phyloP scores from a whole-genome alignment of 2,888 invertebrate genomes.

The Metallyticus violacea region DNA sequence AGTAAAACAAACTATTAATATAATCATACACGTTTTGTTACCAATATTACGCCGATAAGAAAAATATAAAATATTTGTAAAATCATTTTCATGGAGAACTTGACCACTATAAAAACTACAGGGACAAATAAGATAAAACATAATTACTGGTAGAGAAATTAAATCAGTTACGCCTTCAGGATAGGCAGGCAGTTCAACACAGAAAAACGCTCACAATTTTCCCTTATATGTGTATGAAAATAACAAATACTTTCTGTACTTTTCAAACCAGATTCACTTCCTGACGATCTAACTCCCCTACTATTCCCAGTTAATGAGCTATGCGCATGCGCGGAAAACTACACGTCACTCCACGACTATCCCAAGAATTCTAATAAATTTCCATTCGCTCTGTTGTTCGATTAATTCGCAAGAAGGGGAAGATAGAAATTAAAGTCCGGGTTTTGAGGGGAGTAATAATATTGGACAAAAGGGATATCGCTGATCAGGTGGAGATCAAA shows the following conservation, averaged over 20 bases:
- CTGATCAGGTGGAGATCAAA: neutral
- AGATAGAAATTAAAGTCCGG: constrained; percentile 1
- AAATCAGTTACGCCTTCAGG: too few relatives aligned
- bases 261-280: neutral
- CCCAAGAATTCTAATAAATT: constrained; percentile 16
- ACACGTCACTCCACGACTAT: neutral
- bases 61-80: too few relatives aligned
- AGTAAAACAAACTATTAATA: too few relatives aligned
- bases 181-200: too few relatives aligned
- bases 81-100: too few relatives aligned
- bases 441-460: neutral
- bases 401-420: constrained; percentile 15
- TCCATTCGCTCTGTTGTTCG: constrained; percentile 9
- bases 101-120: too few relatives aligned
- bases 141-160: too few relatives aligned
- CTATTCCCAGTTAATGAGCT: neutral
- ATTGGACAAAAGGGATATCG: neutral
- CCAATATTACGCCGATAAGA: too few relatives aligned
- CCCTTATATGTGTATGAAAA: too few relatives aligned
- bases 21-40: too few relatives aligned
- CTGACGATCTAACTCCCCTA: neutral
- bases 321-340: neutral
- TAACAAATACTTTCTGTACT: neutral
- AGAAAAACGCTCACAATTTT: too few relatives aligned
- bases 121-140: too few relatives aligned